Evolutionary conservation across 30 jellyfish, hydroid and myxozoan species (phyloP).

Genomic region (Nemopilema nomurai): DNA sequence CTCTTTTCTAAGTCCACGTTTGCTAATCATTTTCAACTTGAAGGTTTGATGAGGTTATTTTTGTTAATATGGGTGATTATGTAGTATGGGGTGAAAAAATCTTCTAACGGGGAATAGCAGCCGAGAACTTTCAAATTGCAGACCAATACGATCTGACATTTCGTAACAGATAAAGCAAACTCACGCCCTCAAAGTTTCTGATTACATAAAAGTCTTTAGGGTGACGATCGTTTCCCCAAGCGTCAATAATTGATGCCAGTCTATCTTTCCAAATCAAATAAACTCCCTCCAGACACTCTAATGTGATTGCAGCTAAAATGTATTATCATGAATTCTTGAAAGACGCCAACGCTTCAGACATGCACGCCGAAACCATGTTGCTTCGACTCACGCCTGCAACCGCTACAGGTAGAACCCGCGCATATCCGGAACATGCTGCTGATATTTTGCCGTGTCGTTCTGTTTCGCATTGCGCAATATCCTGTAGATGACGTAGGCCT

Average conservation of each 20-base stretch:
- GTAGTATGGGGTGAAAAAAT: background rate
- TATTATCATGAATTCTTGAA: too few relatives aligned
- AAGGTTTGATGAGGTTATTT: background rate
- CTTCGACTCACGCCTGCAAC: background rate
- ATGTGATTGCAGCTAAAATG: background rate
- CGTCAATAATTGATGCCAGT: background rate
- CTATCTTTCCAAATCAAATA: background rate
- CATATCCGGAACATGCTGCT: background rate
- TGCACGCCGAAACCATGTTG: too few relatives aligned
- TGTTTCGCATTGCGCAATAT: background rate
- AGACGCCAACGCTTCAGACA: background rate
- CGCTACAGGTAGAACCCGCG: background rate
- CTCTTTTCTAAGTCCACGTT: background rate
- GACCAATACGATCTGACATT: background rate
- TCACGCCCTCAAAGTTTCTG: background rate
- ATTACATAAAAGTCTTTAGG: background rate
- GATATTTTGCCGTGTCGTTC: background rate
- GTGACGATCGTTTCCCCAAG: background rate
- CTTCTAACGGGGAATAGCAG: background rate
- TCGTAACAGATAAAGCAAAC: background rate
- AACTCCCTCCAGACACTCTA: background rate
- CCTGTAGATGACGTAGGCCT: conserved; percentile 14
- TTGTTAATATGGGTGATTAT: background rate
- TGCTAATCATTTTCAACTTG: background rate
- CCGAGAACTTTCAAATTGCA: background rate